These are phyloP conservation scores for Cyanocitta stelleri DNA, from an alignment of 2,113 vertebrate species.

Conservation along the genomic window DNA sequence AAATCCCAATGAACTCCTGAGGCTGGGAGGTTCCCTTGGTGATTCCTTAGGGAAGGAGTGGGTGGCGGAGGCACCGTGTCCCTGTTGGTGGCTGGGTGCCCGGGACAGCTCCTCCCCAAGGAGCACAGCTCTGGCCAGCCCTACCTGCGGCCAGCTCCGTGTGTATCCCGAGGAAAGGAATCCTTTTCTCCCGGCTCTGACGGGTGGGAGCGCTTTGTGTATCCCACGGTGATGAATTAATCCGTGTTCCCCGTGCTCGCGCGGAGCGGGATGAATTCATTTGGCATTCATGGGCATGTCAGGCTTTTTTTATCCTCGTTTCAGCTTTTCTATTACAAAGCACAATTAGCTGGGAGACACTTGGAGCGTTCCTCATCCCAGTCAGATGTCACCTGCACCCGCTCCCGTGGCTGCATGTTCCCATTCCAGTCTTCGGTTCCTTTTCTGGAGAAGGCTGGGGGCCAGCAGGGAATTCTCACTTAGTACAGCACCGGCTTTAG, in stretches of 20 bases:
- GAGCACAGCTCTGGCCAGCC: not conserved
- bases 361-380: fast-evolving
- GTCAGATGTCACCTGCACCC: not conserved
- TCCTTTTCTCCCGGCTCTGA: too few species aligned
- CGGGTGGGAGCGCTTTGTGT: not conserved
- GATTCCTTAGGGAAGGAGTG: not conserved
- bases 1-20: not conserved
- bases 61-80: not conserved
- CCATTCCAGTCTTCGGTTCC: too few species aligned
- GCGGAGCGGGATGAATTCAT: not conserved
- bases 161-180: not conserved
- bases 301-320: not conserved
- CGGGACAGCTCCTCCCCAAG: not conserved
- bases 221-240: not conserved
- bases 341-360: not conserved
- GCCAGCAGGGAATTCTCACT: not conserved
- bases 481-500: not conserved
- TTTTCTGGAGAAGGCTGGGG: not conserved
- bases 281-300: not conserved
- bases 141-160: not conserved
- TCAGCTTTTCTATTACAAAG: not conserved
- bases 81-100: not conserved
- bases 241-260: not conserved
- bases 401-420: not conserved
- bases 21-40: too few species aligned